phyloP scores from a whole-genome alignment of 2,888 invertebrate genomes.

The Papilio demoleus region DNA sequence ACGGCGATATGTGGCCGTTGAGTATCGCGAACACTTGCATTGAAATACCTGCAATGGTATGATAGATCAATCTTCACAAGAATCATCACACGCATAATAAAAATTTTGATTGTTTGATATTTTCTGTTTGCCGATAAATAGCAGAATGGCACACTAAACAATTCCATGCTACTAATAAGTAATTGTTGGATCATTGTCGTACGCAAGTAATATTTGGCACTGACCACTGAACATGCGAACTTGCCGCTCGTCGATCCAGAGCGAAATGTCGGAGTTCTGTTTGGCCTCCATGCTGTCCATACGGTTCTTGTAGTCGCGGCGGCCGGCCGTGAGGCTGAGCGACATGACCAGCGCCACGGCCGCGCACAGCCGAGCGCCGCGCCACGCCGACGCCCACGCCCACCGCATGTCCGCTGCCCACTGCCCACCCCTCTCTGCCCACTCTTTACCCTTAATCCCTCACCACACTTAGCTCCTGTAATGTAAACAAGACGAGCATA shows the following conservation, averaged over 20 bases:
- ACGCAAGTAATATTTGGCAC: slow-evolving; percentile 48
- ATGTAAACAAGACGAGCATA: background rate
- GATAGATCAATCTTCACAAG: slow-evolving; percentile 1
- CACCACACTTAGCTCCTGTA: background rate
- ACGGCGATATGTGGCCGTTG: slow-evolving; percentile 93
- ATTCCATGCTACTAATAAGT: no score
- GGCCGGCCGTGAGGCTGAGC: slow-evolving; percentile 68
- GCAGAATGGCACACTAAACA: no score
- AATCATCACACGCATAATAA: no score
- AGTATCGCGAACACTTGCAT: slow-evolving; percentile 96
- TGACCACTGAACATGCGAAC: slow-evolving; percentile 95
- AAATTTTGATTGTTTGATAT: no score
- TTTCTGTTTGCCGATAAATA: no score
- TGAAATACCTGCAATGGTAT: slow-evolving; percentile 85
- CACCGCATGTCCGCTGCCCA: slow-evolving; percentile 58
- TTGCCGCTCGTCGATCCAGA: slow-evolving; percentile 96
- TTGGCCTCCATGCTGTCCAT: slow-evolving; percentile 50
- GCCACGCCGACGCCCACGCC: slow-evolving; percentile 65
- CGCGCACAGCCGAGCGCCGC: slow-evolving; percentile 71
- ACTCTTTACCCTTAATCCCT: background rate
- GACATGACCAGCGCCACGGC: slow-evolving; percentile 73
- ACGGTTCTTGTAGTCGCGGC: slow-evolving; percentile 69
- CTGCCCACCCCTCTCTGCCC: background rate
- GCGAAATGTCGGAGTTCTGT: slow-evolving; percentile 85
- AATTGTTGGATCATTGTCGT: background rate